Base-by-base conservation (phyloP, 2,888 invertebrate genomes). In the Drosophila niveifrons region DNA sequence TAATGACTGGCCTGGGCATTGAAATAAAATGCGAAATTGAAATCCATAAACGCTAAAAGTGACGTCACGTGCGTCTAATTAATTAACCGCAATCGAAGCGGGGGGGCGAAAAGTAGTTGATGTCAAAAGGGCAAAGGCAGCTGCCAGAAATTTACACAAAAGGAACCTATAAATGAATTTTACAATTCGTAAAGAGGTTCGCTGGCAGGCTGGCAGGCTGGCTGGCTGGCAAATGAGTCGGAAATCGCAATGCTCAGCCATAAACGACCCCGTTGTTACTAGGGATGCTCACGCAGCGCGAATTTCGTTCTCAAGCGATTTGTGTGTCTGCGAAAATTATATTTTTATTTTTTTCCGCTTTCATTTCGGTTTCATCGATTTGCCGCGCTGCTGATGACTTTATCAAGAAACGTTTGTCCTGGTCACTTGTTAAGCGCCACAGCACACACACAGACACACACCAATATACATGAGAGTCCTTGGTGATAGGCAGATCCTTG, bases 21-120 rank as follows among this genome's bases (percentile, higher is more conserved):
- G 41, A 63, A 71, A 67, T 80, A 39, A 67, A 75, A 66, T 75
- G 62, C 31, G 23, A 61, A 82, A 75, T 72, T 79, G 28, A 82
- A 68, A 58, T 73, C 44, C 66, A 74, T 64, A 66, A 62, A 55
- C 53, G 34, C 51, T 46, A 29, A 56, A 62, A 65, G 17, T 75
- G 66, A 72, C 73, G 72, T 83, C 86, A 82, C 84, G 71, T 83
- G 83, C 66, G 43, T 57, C 64, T 78, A 86, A 86, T 81, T 86
- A 78, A 81, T 78, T 77, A 59, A 73, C 55, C 71, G 47, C 62
- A 56, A 59, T 58, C 44, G 41, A 7, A 36, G 41, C 1, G 34
- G 10, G 31, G 1, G n/a, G 10, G 31, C 0, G n/a, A 9, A 2
- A 9, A 11, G 4, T 9, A 36, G 34, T 1, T 4, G 11, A 23